A percentile compares a stretch with the other conserved stretches of the same genome.
These are phyloP conservation scores for Salvator merianae DNA, from an alignment of 2,113 vertebrate genomes.

Conservation along the genomic window DNA sequence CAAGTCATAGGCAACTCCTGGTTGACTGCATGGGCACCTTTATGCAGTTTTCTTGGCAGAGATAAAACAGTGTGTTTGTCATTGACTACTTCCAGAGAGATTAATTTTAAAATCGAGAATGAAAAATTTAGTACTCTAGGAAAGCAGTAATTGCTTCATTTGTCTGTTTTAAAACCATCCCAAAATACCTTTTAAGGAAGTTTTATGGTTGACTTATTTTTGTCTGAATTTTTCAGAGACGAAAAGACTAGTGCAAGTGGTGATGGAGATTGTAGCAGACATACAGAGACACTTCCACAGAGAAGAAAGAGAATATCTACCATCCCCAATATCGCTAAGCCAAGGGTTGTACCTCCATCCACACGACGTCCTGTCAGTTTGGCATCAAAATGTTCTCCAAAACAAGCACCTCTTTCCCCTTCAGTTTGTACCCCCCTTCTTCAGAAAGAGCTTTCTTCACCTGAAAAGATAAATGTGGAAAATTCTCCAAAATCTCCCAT, in stretches of 20 bases:
- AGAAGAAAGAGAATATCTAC: conserved; percentile 88
- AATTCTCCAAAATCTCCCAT: conserved; percentile 44
- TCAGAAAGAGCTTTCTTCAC: conserved; percentile 39
- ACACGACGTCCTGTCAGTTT: conserved; percentile 50
- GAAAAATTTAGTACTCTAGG: not conserved
- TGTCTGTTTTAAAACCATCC: conserved; percentile 10
- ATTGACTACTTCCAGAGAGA: no score
- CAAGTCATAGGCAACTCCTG: not conserved
- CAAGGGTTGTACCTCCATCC: conserved; percentile 72
- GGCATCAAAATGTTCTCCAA: conserved; percentile 62
- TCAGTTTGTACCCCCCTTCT: conserved; percentile 27
- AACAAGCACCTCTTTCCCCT: conserved; percentile 46
- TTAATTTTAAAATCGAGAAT: not conserved
- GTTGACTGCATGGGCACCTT: no score
- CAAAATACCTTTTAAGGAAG: conserved; percentile 13
- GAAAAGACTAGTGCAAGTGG: conserved; percentile 59
- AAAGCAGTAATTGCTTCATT: not conserved
- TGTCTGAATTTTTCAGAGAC: conserved; percentile 72
- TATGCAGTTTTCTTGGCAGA: no score
- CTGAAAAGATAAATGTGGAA: conserved; percentile 44
- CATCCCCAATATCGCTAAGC: conserved; percentile 79
- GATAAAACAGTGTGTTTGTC: no score
- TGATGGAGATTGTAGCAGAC: conserved; percentile 56
- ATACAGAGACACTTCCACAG: conserved; percentile 71
- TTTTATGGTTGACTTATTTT: not conserved